Percentiles rank a stretch among this genome's conserved stretches.
phyloP scores from a whole-genome alignment of 2,888 invertebrate species.

The Spicauda simplicius region DNA sequence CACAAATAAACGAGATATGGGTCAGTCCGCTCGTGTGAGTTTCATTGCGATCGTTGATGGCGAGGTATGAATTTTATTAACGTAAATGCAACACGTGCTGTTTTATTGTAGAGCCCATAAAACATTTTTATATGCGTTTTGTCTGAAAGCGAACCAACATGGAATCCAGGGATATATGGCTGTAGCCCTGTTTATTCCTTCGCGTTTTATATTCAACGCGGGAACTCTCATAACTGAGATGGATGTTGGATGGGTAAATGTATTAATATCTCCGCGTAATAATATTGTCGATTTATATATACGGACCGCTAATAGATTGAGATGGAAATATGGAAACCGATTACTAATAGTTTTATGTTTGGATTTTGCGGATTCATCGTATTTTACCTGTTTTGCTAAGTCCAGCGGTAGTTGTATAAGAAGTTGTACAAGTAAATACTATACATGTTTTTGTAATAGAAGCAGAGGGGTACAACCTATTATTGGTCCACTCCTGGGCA shows the following conservation, averaged over 20 bases:
- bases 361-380: too few species aligned
- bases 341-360: too few species aligned
- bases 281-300: slow-evolving; percentile 1
- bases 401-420: too few species aligned
- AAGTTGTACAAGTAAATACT: too few species aligned
- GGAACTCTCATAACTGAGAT: slow-evolving; percentile 24
- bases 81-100: slow-evolving; percentile 47
- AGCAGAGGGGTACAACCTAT: too few species aligned
- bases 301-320: not conserved
- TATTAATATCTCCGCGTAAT: slow-evolving; percentile 16
- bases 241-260: slow-evolving; percentile 15
- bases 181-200: slow-evolving; percentile 21
- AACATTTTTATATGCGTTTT: slow-evolving; percentile 39
- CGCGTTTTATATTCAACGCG: slow-evolving; percentile 31
- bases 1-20: slow-evolving; percentile 46
- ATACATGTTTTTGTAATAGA: too few species aligned
- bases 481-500: too few species aligned
- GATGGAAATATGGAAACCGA: not conserved
- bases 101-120: slow-evolving; percentile 45
- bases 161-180: slow-evolving; percentile 12
- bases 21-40: slow-evolving; percentile 45
- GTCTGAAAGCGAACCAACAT: slow-evolving; percentile 30
- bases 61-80: slow-evolving; percentile 46
- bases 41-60: slow-evolving; percentile 45
- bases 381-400: too few species aligned